Evolutionary conservation across 2,113 vertebrate genomes (phyloP).

Genomic region (Larimichthys polyactis): DNA sequence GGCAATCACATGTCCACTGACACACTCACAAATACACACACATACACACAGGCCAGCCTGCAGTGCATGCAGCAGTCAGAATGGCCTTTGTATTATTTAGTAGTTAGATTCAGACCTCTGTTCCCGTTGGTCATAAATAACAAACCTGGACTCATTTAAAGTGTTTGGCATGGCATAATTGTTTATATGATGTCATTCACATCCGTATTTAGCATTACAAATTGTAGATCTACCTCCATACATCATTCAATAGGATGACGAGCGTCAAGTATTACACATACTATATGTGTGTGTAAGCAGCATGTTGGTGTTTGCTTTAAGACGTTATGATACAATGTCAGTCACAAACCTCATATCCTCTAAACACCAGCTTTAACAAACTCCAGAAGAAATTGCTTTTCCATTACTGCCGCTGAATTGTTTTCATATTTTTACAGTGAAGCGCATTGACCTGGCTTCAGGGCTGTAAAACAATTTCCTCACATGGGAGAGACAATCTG

Average conservation of each 20-base stretch:
- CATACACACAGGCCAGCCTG: slow-evolving; percentile 42
- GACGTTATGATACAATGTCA: slow-evolving; percentile 8
- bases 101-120: slow-evolving; percentile 10
- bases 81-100: slow-evolving; percentile 53
- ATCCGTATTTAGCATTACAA: neutral
- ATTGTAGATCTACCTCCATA: neutral
- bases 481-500: slow-evolving; percentile 63
- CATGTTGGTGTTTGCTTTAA: slow-evolving; percentile 12
- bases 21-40: slow-evolving; percentile 22
- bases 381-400: slow-evolving; percentile 54
- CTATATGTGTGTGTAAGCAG: neutral
- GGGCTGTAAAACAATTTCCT: slow-evolving; percentile 66
- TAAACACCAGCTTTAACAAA: slow-evolving; percentile 42
- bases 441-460: slow-evolving; percentile 48
- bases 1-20: slow-evolving; percentile 13
- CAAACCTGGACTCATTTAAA: neutral
- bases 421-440: slow-evolving; percentile 61
- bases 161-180: neutral
- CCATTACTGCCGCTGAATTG: slow-evolving; percentile 53
- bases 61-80: slow-evolving; percentile 56
- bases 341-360: slow-evolving; percentile 20
- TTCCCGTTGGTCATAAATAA: slow-evolving; percentile 25
- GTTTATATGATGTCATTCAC: neutral
- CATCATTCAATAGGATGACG: neutral
- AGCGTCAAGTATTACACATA: neutral